These are phyloP conservation scores for Folsomia manolachei DNA, from an alignment of 2,888 invertebrate species.

Conservation along the genomic window DNA sequence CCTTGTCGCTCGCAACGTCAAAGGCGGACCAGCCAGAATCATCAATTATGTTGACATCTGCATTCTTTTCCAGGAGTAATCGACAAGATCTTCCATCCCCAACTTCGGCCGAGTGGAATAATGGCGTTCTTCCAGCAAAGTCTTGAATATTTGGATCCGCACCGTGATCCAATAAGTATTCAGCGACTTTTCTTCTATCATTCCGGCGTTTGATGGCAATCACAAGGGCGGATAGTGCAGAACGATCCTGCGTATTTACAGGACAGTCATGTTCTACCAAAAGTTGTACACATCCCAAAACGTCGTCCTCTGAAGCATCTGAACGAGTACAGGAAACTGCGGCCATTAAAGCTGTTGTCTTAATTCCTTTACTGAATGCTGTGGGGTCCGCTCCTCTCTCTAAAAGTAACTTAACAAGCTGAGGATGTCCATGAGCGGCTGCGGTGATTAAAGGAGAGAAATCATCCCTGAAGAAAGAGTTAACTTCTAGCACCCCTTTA, in stretches of 20 bases:
- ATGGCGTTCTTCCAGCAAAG: slow-evolving; percentile 2
- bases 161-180: slow-evolving; percentile 5
- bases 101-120: slow-evolving; percentile 18
- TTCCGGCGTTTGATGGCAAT: slow-evolving; percentile 6
- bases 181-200: background rate
- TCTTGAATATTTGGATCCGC: slow-evolving; percentile 23
- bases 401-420: slow-evolving; percentile 23
- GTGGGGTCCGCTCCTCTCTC: slow-evolving; percentile 20
- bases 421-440: background rate
- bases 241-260: slow-evolving; percentile 12
- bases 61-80: slow-evolving; percentile 29
- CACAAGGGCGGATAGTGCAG: slow-evolving; percentile 17
- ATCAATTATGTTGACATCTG: slow-evolving; percentile 29
- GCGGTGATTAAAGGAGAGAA: slow-evolving; percentile 23
- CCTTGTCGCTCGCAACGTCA: slow-evolving; percentile 30
- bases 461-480: slow-evolving; percentile 9
- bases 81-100: slow-evolving; percentile 28
- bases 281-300: slow-evolving; percentile 6
- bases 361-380: background rate
- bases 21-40: slow-evolving; percentile 18
- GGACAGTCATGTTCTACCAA: background rate
- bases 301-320: background rate
- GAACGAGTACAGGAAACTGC: background rate
- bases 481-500: background rate
- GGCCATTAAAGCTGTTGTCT: slow-evolving; percentile 20